These are phyloP conservation scores for Ia io DNA, from an alignment of 2,113 vertebrate species.

Conservation along the genomic window DNA sequence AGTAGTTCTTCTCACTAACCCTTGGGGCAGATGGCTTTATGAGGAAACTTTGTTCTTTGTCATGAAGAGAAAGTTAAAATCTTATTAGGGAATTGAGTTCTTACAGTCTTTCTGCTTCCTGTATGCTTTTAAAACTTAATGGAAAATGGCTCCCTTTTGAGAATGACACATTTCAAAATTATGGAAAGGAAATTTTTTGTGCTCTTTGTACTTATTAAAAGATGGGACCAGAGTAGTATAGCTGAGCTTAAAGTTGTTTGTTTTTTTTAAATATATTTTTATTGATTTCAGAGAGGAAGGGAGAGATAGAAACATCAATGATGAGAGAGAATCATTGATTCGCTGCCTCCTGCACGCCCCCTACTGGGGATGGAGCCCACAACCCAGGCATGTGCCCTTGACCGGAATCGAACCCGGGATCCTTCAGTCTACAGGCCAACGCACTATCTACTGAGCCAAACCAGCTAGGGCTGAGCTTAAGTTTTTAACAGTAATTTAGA, in stretches of 20 bases:
- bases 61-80: neutral
- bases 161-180: slow-evolving; percentile 7
- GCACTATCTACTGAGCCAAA: too few relatives aligned
- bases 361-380: too few relatives aligned
- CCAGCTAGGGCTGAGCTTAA: neutral
- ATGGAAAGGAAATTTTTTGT: neutral
- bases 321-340: too few relatives aligned
- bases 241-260: neutral
- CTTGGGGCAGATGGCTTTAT: neutral
- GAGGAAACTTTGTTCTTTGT: neutral
- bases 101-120: neutral
- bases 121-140: neutral
- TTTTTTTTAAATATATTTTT: neutral
- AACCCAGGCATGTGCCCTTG: too few relatives aligned
- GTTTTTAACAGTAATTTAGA: neutral
- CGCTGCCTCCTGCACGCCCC: too few relatives aligned
- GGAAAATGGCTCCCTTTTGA: neutral
- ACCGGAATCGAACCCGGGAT: too few relatives aligned
- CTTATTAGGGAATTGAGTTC: neutral
- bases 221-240: neutral
- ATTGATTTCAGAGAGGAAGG: too few relatives aligned
- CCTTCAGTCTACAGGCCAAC: too few relatives aligned
- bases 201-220: slow-evolving; percentile 7
- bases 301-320: too few relatives aligned
- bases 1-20: neutral